Conservation (phyloP, 2,888 invertebrate genomes). For the Amphipoea oculea region DNA sequence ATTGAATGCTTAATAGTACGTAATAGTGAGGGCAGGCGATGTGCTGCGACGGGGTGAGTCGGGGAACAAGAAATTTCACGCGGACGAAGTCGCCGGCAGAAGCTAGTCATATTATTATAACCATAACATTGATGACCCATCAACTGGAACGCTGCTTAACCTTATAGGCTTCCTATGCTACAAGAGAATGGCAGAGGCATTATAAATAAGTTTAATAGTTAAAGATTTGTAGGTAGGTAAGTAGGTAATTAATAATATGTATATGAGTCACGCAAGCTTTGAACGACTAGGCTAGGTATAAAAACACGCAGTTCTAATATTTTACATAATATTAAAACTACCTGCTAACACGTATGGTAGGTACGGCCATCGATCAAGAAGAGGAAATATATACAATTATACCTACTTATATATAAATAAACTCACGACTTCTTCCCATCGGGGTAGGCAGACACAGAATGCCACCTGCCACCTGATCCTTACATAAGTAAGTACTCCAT, state of each 20-base stretch:
- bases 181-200: constrained; percentile 26
- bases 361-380: background rate
- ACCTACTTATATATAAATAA: background rate
- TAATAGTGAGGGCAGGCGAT: too few species aligned
- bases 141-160: constrained; percentile 38
- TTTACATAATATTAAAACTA: constrained; percentile 36
- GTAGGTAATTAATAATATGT: constrained; percentile 36
- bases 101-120: constrained; percentile 10
- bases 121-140: constrained; percentile 52
- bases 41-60: background rate
- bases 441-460: background rate
- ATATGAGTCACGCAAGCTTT: constrained; percentile 45
- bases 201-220: constrained; percentile 13
- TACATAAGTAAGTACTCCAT: too few species aligned
- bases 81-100: background rate
- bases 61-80: background rate
- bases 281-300: constrained; percentile 27
- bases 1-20: too few species aligned
- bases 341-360: constrained; percentile 22
- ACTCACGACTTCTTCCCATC: background rate
- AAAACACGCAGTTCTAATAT: constrained; percentile 38
- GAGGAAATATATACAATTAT: background rate
- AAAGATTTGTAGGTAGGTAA: constrained; percentile 22
- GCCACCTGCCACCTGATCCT: background rate
- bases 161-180: constrained; percentile 38